phyloP scores from a whole-genome alignment of 2,113 vertebrate genomes.

The Heteronetta atricapilla region DNA sequence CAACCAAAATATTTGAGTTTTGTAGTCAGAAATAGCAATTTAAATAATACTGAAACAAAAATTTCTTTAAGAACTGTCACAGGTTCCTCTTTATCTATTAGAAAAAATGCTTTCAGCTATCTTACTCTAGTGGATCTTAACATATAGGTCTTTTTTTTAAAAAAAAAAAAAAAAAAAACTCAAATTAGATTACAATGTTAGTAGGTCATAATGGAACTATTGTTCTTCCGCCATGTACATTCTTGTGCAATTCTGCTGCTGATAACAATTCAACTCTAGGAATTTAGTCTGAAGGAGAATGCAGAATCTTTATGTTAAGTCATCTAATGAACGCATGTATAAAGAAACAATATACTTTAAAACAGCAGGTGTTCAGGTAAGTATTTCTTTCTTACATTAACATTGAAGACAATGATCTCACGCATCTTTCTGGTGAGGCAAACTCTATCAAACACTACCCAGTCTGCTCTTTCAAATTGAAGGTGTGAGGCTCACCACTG shows the following conservation, averaged over 20 bases:
- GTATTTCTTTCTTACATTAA: not conserved
- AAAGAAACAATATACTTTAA: not conserved
- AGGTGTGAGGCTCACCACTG: not conserved
- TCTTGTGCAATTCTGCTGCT: conserved; percentile 2
- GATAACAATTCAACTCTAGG: conserved; percentile 3
- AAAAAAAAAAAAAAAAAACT: not conserved
- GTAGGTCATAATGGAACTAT: conserved; percentile 49
- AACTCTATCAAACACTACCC: not conserved
- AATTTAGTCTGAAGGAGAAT: not conserved
- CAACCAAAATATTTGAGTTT: not conserved
- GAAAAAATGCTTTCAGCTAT: not conserved
- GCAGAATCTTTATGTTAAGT: not conserved
- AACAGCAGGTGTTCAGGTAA: not conserved
- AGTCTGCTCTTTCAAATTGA: not conserved
- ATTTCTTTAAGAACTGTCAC: not conserved
- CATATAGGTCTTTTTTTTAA: not conserved
- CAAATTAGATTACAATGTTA: conserved; percentile 53
- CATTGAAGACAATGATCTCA: not conserved
- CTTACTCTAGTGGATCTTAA: not conserved
- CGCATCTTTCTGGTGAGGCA: not conserved
- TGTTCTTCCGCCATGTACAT: conserved; percentile 13
- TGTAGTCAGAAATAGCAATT: not conserved
- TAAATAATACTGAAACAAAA: not conserved
- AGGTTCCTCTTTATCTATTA: not conserved
- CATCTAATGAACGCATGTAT: not conserved